These are phyloP conservation scores for Diachrysia chrysitis DNA, from an alignment of 2,888 invertebrate genomes.

Conservation along the genomic window DNA sequence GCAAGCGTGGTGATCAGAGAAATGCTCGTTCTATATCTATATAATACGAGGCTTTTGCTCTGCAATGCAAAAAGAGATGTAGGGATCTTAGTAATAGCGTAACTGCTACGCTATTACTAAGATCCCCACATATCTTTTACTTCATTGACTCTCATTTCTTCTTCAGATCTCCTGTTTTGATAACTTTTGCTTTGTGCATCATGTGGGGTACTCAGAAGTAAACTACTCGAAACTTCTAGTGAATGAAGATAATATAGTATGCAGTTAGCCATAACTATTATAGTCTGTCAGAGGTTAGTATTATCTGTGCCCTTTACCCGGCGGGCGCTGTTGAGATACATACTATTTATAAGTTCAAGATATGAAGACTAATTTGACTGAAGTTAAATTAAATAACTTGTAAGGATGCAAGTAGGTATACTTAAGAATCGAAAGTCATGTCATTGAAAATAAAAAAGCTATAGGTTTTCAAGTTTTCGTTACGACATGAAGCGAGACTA, in stretches of 20 bases:
- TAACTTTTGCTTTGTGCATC: too few relatives aligned
- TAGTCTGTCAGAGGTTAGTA: constrained; percentile 27
- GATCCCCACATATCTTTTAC: background rate
- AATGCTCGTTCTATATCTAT: too few relatives aligned
- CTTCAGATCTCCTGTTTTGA: background rate
- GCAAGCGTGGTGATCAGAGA: too few relatives aligned
- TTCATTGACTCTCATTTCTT: background rate
- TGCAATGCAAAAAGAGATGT: too few relatives aligned
- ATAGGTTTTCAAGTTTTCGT: too few relatives aligned
- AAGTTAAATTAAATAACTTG: background rate
- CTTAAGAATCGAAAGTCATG: too few relatives aligned
- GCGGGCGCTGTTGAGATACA: background rate
- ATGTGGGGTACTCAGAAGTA: background rate
- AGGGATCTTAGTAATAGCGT: too few relatives aligned
- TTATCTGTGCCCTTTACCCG: constrained; percentile 35
- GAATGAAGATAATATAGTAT: constrained; percentile 28
- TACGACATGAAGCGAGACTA: too few relatives aligned
- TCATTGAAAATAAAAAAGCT: too few relatives aligned
- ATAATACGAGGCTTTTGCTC: too few relatives aligned
- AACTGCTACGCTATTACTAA: too few relatives aligned
- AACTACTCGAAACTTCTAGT: constrained; percentile 23
- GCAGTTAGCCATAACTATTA: constrained; percentile 14
- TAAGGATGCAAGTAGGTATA: background rate
- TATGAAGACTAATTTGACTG: background rate
- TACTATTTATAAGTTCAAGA: background rate